Conservation (phyloP, 1,140 invertebrate genomes). For the Nymphalis io region DNA sequence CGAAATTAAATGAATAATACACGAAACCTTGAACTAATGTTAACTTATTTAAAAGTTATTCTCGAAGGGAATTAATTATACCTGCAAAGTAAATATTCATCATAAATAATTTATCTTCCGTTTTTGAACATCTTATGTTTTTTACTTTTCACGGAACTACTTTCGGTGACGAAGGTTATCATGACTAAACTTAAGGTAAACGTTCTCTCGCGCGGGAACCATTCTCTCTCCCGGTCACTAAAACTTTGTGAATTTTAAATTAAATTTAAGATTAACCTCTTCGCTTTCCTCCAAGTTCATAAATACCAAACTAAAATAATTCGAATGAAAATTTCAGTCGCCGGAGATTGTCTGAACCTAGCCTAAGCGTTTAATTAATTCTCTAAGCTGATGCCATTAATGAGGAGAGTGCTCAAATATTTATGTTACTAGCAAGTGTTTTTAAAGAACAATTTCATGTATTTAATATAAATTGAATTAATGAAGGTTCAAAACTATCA, state of each 20-base stretch:
- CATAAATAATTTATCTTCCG: background rate
- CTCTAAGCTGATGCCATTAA: conserved; percentile 28
- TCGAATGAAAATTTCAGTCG: conserved; percentile 27
- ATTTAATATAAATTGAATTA: background rate
- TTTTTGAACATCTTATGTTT: background rate
- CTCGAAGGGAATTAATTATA: no score
- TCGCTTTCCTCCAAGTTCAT: conserved; percentile 21
- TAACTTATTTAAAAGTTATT: no score
- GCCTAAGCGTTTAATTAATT: conserved; percentile 30
- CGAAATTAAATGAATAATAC: no score
- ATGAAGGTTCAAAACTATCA: background rate
- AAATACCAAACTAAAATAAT: conserved; percentile 19
- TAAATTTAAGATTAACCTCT: conserved; percentile 42
- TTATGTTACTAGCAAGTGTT: conserved; percentile 20
- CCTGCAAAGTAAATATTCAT: no score
- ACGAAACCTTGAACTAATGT: no score
- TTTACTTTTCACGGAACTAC: background rate
- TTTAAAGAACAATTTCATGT: conserved; percentile 10
- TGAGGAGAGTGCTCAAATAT: conserved; percentile 19
- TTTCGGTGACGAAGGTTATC: background rate
- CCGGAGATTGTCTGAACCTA: conserved; percentile 29
- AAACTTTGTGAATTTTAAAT: conserved; percentile 52
- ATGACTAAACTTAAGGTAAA: background rate
- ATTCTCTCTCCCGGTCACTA: conserved; percentile 42
- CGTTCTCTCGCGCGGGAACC: conserved; percentile 33